Evolutionary conservation across 1,140 invertebrate species (phyloP), one percentile per base, ranked within the genome.

Genomic region (Nymphalis io): DNA sequence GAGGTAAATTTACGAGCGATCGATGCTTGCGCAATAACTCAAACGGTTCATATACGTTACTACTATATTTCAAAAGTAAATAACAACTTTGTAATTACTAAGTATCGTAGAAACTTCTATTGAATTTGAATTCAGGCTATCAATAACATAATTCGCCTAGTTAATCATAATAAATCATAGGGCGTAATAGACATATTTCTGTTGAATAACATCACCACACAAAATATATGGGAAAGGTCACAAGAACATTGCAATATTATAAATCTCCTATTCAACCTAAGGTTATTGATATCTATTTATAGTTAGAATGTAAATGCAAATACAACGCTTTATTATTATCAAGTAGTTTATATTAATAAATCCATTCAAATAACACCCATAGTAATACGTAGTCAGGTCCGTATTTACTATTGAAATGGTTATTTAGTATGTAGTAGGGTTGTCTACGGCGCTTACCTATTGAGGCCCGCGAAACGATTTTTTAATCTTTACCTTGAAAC

Each of bases 201-300:
- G 4, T 57, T 15, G 20, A 64, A 64, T 64, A 64, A n/a, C 51
- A 64, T 64, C 55, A 15, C 51, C 42, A 64, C 48, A 40, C 48
- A 64, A 64, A 63, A 55, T 64, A 64, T 51, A 33, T 64, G 51
- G 13, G 51, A 64, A 64, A 64, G 62, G 62, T 64, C 62, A 57
- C 53, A 63, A 18, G 51, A 23, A 21, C 62, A 55, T 18, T 64
- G 51, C 51, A 64, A 64, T 53, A 64, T 57, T 51, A 64, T 64
- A 64, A 64, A 64, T 64, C 48, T 64, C 13, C 62, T 57, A 40
- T 53, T 63, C 53, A 63, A 46, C 62, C 48, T 38, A 57, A 63
- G 62, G 48, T 64, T 64, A 42, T 64, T 64, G 13, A 64, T 51
- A 64, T 64, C 48, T 64, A 64, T 64, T 64, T 57, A 64, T 40